A percentile compares a stretch with the other conserved stretches of the same genome.
Evolutionary conservation across 2,888 invertebrate genomes (phyloP).

Genomic region (Mythimna loreyi): DNA sequence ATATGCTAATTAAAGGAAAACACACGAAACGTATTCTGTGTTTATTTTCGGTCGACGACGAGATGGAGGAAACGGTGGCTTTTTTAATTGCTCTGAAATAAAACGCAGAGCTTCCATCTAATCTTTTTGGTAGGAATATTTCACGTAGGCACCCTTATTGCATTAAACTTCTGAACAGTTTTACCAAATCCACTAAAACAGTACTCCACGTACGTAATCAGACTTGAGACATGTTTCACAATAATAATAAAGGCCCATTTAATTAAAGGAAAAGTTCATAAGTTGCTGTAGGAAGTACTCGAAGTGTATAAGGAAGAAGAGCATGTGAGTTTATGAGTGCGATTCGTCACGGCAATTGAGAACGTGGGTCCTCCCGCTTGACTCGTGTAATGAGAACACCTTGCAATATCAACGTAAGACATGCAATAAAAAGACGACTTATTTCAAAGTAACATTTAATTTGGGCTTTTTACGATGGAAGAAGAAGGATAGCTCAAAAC

Average conservation of each 20-base stretch:
- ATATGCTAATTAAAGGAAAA: constrained; percentile 91
- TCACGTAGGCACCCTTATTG: not conserved
- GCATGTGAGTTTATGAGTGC: constrained; percentile 85
- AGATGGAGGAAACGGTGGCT: constrained; percentile 70
- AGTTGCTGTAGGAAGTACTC: constrained; percentile 61
- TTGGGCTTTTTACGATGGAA: constrained; percentile 49
- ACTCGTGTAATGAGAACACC: constrained; percentile 74
- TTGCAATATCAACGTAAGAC: constrained; percentile 67
- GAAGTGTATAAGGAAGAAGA: constrained; percentile 72
- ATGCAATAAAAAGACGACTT: constrained; percentile 74
- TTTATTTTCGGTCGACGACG: constrained; percentile 85
- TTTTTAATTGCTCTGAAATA: constrained; percentile 64
- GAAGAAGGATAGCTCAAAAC: constrained; percentile 5
- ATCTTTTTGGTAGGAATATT: constrained; percentile 11
- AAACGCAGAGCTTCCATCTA: constrained; percentile 22
- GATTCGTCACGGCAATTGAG: constrained; percentile 89
- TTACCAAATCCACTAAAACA: not conserved
- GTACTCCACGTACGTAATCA: not conserved
- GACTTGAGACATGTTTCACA: constrained; percentile 22
- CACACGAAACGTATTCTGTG: constrained; percentile 80
- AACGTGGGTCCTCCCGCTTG: constrained; percentile 74
- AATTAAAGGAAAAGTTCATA: constrained; percentile 78
- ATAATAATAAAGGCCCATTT: constrained; percentile 64
- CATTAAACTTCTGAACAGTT: not conserved
- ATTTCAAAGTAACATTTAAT: constrained; percentile 71